Percentiles rank a stretch among this genome's conserved stretches.
Conservation (phyloP, 2,888 invertebrate genomes). For the Cryptocephalus primarius region DNA sequence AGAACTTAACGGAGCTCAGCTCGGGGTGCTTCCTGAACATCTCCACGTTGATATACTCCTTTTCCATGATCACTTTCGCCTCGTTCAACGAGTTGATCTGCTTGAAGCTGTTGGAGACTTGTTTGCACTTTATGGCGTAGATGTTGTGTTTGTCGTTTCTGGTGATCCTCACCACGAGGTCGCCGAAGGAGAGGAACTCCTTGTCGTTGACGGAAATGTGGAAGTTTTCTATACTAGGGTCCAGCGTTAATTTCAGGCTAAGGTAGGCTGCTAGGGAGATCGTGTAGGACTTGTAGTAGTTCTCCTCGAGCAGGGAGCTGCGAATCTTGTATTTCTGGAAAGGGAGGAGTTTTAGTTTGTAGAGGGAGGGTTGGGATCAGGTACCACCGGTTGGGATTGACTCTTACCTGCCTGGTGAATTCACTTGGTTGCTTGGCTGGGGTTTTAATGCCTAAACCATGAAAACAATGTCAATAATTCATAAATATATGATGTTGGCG, state of each 20-base stretch:
- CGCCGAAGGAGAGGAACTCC: conserved; percentile 17
- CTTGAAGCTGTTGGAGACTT: conserved; percentile 4
- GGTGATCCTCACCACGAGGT: conserved; percentile 13
- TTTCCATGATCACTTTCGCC: conserved; percentile 8
- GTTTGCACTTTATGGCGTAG: conserved; percentile 13
- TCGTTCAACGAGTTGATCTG: conserved; percentile 8
- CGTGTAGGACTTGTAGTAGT: conserved; percentile 10
- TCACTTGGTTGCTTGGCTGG: too few species aligned
- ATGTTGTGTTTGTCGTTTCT: conserved; percentile 1
- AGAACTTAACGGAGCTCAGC: conserved; percentile 6
- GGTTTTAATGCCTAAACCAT: too few species aligned
- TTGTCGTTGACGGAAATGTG: conserved; percentile 14
- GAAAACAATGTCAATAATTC: too few species aligned
- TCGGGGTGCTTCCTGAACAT: conserved; percentile 4
- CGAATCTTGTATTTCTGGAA: conserved; percentile 18
- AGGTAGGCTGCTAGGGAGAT: conserved; percentile 12
- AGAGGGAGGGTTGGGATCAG: too few species aligned
- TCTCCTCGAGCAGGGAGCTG: conserved; percentile 9
- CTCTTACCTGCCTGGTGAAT: too few species aligned
- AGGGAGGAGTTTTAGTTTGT: not conserved
- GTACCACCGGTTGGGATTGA: too few species aligned
- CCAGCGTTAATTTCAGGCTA: conserved; percentile 15
- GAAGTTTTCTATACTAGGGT: conserved; percentile 7
- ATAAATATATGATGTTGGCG: too few species aligned
- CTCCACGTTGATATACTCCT: conserved; percentile 7